phyloP scores from a whole-genome alignment of 2,888 invertebrate genomes.

The Gymnocheta viridis region DNA sequence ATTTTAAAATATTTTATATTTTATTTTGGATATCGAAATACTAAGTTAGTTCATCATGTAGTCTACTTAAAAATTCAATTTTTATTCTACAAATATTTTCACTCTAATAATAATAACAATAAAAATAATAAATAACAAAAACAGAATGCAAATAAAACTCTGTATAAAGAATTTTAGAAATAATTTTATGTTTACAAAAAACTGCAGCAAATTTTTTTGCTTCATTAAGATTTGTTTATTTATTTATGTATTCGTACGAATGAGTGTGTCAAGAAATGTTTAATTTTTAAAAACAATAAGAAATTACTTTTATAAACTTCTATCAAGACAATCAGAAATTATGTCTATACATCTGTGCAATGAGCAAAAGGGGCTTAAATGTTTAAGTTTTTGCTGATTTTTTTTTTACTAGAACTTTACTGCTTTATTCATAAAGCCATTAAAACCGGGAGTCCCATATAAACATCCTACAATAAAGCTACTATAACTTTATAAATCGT shows the following conservation, averaged over 20 bases:
- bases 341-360: neutral
- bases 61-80: constrained; percentile 45
- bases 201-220: constrained; percentile 51
- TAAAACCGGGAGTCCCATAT: too few species aligned
- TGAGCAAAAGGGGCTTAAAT: neutral
- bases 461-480: too few species aligned
- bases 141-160: constrained; percentile 8
- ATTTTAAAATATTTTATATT: constrained; percentile 1
- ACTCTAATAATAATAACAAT: constrained; percentile 36
- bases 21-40: constrained; percentile 6
- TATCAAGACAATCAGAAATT: neutral
- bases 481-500: too few species aligned
- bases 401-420: too few species aligned
- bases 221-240: constrained; percentile 57
- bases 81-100: constrained; percentile 40
- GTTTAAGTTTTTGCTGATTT: too few species aligned
- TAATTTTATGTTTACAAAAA: constrained; percentile 24
- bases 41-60: neutral
- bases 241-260: neutral
- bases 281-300: neutral
- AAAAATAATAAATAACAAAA: constrained; percentile 31
- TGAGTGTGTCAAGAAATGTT: constrained; percentile 2
- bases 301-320: neutral
- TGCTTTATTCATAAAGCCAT: too few species aligned
- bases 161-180: neutral